These are phyloP conservation scores for Drosophila cognata DNA, from an alignment of 2,888 invertebrate genomes.

Conservation along the genomic window DNA sequence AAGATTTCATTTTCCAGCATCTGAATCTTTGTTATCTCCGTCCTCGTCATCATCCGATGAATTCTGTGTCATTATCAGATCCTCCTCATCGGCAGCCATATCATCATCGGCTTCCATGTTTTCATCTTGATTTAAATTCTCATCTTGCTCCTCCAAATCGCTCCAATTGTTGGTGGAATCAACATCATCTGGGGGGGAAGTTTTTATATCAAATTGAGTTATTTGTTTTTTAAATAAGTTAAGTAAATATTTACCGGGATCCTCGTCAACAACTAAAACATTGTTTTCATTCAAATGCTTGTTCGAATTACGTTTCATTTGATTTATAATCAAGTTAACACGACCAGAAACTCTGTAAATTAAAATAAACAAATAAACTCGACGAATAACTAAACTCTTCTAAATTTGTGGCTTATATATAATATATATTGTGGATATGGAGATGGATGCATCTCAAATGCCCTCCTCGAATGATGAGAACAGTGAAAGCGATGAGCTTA, in stretches of 20 bases:
- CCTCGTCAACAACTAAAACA: slow-evolving; percentile 81
- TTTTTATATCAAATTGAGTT: neutral
- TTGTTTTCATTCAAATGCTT: slow-evolving; percentile 79
- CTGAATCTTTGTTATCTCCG: slow-evolving; percentile 58
- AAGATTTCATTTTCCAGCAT: slow-evolving; percentile 28
- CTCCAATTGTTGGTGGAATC: slow-evolving; percentile 61
- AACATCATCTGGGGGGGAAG: slow-evolving; percentile 17
- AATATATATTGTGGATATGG: neutral
- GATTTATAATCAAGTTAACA: slow-evolving; percentile 83
- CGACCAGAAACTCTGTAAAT: slow-evolving; percentile 83
- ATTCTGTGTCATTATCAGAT: slow-evolving; percentile 47
- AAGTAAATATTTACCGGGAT: slow-evolving; percentile 65
- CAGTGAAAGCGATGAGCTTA: neutral
- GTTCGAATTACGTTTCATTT: slow-evolving; percentile 83
- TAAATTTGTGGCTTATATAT: slow-evolving; percentile 10
- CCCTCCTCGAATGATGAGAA: neutral
- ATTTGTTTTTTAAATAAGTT: neutral
- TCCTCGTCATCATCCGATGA: slow-evolving; percentile 49
- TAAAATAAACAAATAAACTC: slow-evolving; percentile 3
- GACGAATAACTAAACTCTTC: neutral
- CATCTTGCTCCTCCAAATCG: slow-evolving; percentile 56
- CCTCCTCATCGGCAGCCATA: slow-evolving; percentile 66
- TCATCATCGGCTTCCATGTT: slow-evolving; percentile 66
- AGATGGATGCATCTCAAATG: neutral
- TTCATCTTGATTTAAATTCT: slow-evolving; percentile 30